Base-by-base conservation (phyloP, 2,113 vertebrate genomes). In the Ptychochromis oligacanthus region DNA sequence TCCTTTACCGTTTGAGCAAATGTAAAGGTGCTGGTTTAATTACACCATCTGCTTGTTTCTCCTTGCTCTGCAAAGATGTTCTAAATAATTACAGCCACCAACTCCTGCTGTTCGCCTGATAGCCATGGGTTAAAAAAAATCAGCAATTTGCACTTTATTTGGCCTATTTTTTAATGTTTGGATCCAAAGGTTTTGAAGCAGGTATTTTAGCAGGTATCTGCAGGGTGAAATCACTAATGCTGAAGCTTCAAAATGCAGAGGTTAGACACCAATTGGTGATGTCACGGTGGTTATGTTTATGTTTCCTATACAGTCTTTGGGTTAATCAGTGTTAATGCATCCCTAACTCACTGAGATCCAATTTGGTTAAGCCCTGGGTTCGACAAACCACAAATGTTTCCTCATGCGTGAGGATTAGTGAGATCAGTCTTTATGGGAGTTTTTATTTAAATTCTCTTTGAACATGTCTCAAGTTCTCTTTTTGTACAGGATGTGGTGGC, bases 221-320 rank as follows among this genome's bases (percentile, higher is more conserved):
- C n/a, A n/a, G 28, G 28, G 40, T 22, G 7, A 49, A 49, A 49
- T 43, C 11, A 49, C 18, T 24, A 28, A 43, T 49, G 64, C 22
- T 31, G 28, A 31, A 31, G 28, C 28, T 0, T 49, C 22, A 46
- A 46, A 0, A 67, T 0, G 40, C 64, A 18, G 59, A 36, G 15
- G 13, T 46, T 67, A 0, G 0, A 49, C 64, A 49, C 64, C 0
- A 10, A 49, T 22, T 7, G 22, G 1, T 26, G 15, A 49, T 0
- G 22, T 49, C 64, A 12, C 22, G n/a, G 64, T 49, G 18, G 18
- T 22, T 4, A 28, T 22, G 22, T 7, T 15, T 24, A 18, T 49
- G 22, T 67, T 67, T 67, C 49, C 26, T 43, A 46, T 0, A 18
- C 40, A 49, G 64, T 67, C 5, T 67, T 46, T 67, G 8, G 4